A percentile compares a stretch with the other conserved stretches of the same genome.
phyloP scores from a whole-genome alignment of 2,888 invertebrate genomes.

The Calliopum simillimum region DNA sequence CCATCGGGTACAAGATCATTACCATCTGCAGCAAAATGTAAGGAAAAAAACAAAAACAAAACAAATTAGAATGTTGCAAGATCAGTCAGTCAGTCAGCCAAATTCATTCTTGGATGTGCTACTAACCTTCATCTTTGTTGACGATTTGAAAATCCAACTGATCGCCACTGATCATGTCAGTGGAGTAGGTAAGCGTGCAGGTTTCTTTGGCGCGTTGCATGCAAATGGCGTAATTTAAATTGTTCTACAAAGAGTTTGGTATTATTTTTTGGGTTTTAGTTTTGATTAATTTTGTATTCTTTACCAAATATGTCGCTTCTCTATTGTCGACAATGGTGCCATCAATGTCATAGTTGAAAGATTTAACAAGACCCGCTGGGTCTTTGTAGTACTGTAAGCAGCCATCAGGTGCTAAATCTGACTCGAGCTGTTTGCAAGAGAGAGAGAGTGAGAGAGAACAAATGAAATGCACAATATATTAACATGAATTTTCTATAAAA shows the following conservation, averaged over 20 bases:
- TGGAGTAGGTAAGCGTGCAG: conserved; percentile 76
- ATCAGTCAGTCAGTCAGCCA: not conserved
- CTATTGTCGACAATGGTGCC: conserved; percentile 71
- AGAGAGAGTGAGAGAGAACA: too few species aligned
- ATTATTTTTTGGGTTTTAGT: not conserved
- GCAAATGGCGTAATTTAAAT: conserved; percentile 82
- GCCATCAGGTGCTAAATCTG: conserved; percentile 70
- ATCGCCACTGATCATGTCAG: conserved; percentile 64
- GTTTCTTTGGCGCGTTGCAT: conserved; percentile 73
- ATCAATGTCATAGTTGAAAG: conserved; percentile 77
- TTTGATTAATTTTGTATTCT: not conserved
- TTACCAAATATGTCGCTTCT: conserved; percentile 74
- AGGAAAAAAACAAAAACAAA: not conserved
- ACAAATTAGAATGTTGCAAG: conserved; percentile 28
- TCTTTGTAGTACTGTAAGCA: conserved; percentile 77
- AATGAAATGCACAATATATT: too few species aligned
- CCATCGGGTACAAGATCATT: conserved; percentile 73
- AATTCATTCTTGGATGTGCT: not conserved
- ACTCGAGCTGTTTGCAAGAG: conserved; percentile 64
- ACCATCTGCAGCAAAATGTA: conserved; percentile 69
- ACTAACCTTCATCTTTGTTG: conserved; percentile 75
- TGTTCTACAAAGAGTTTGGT: conserved; percentile 71
- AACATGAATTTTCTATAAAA: conserved; percentile 68
- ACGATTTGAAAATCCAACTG: conserved; percentile 74
- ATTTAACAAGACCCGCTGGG: conserved; percentile 73